A percentile compares a stretch with the other conserved stretches of the same genome.
Conservation (phyloP, 2,113 vertebrate genomes). For the Nothobranchius furzeri region DNA sequence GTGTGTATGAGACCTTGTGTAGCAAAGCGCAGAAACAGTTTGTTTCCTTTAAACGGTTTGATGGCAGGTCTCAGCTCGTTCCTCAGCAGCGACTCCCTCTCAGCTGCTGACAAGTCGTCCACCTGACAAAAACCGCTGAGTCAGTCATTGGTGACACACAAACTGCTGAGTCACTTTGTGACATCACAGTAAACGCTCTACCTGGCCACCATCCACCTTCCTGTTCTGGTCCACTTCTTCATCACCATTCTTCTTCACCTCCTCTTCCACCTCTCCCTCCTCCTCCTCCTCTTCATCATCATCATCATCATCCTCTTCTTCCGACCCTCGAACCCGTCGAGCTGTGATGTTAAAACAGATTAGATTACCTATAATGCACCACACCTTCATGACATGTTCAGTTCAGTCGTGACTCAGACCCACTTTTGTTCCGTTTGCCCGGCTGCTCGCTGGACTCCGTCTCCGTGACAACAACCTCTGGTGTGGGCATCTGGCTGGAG, state of each 20-base stretch:
- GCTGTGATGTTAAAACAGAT: slow-evolving; percentile 30
- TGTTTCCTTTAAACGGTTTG: slow-evolving; percentile 93
- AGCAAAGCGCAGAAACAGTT: slow-evolving; percentile 91
- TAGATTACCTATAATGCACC: slow-evolving; percentile 1
- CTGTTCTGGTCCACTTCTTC: slow-evolving; percentile 45
- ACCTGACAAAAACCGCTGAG: slow-evolving; percentile 73
- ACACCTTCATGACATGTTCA: not conserved
- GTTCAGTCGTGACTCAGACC: not conserved
- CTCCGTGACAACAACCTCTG: slow-evolving; percentile 75
- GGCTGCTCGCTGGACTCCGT: slow-evolving; percentile 68
- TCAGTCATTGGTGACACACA: slow-evolving; percentile 75
- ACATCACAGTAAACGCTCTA: slow-evolving; percentile 6
- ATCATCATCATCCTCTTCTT: slow-evolving; percentile 80
- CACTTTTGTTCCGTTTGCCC: slow-evolving; percentile 82
- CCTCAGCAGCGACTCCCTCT: slow-evolving; percentile 89
- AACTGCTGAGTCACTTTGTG: not conserved
- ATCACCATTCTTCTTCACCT: slow-evolving; percentile 67
- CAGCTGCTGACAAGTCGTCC: slow-evolving; percentile 85
- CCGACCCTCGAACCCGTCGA: slow-evolving; percentile 66
- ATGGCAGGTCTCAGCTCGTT: slow-evolving; percentile 89
- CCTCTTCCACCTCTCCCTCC: slow-evolving; percentile 82
- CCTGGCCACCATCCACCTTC: slow-evolving; percentile 42
- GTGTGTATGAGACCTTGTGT: slow-evolving; percentile 83
- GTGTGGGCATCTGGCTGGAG: slow-evolving; percentile 86
- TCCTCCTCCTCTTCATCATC: slow-evolving; percentile 85